Evolutionary conservation across 1,140 invertebrate genomes (phyloP).

Genomic region (Drosophila sturtevanti): DNA sequence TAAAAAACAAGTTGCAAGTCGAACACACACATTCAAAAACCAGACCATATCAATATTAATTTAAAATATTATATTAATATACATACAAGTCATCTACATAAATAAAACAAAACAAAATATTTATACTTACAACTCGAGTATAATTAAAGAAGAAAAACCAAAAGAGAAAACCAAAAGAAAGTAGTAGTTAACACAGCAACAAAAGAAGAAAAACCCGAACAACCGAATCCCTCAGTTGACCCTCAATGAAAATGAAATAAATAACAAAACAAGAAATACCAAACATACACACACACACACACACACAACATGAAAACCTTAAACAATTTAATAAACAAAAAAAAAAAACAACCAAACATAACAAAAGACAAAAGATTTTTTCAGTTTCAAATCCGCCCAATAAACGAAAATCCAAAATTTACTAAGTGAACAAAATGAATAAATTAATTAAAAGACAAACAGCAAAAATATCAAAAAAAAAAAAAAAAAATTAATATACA

Average conservation of each 20-base stretch:
- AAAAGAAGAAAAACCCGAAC: conserved; percentile 28
- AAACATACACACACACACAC: neutral
- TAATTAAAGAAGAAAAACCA: neutral
- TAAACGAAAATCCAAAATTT: conserved; percentile 23
- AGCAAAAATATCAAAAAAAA: conserved; percentile 62
- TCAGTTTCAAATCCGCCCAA: conserved; percentile 62
- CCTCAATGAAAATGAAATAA: neutral
- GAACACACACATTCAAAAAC: conserved; percentile 29
- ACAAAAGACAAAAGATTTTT: conserved; percentile 22
- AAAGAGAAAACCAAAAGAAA: neutral
- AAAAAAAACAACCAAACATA: too few species aligned
- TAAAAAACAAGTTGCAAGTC: neutral
- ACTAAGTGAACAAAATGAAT: conserved; percentile 14
- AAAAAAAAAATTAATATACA: conserved; percentile 12
- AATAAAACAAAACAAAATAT: neutral
- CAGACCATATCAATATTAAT: conserved; percentile 76
- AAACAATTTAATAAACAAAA: neutral
- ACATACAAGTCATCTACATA: conserved; percentile 46
- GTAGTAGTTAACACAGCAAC: conserved; percentile 10
- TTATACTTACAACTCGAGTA: neutral
- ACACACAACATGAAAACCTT: neutral
- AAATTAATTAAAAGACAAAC: conserved; percentile 19
- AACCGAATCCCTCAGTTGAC: conserved; percentile 21
- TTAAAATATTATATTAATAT: conserved; percentile 43
- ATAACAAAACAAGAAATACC: neutral